Conservation (phyloP, 2,888 invertebrate species). For the Bimastos eiseni region DNA sequence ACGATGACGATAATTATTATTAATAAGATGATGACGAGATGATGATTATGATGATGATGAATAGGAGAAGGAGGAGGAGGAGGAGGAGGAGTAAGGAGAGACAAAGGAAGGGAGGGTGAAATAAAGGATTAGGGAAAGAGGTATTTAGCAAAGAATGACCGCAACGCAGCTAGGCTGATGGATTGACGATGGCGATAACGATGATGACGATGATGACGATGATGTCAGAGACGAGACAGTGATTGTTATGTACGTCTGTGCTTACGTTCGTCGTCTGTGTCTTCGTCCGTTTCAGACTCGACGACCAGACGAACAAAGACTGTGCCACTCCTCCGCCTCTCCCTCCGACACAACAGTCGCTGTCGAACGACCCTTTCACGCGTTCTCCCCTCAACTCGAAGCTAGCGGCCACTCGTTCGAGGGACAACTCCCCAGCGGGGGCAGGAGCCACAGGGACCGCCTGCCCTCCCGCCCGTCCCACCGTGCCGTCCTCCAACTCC, state of each 20-base stretch:
- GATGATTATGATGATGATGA: too few relatives aligned
- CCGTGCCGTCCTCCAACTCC: background rate
- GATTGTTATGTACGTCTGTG: too few relatives aligned
- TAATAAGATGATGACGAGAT: background rate
- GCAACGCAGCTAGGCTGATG: background rate
- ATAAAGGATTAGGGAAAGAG: background rate
- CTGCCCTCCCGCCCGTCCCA: background rate
- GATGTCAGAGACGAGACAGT: too few relatives aligned
- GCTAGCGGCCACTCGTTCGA: constrained; percentile 6
- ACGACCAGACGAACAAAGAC: background rate
- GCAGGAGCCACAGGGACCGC: background rate
- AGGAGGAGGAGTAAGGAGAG: background rate
- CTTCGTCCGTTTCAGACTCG: background rate
- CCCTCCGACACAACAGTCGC: background rate
- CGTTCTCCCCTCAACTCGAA: background rate
- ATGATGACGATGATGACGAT: too few relatives aligned
- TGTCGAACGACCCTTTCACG: background rate
- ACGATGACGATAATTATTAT: too few relatives aligned
- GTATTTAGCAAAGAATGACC: background rate
- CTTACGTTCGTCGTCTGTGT: background rate
- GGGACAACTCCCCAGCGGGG: background rate
- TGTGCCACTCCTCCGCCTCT: background rate
- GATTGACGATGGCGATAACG: background rate
- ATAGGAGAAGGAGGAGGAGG: background rate
- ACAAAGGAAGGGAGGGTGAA: background rate